Evolutionary conservation across 2,797 vertebrate species (phyloP).

Genomic region (Liasis olivaceus): DNA sequence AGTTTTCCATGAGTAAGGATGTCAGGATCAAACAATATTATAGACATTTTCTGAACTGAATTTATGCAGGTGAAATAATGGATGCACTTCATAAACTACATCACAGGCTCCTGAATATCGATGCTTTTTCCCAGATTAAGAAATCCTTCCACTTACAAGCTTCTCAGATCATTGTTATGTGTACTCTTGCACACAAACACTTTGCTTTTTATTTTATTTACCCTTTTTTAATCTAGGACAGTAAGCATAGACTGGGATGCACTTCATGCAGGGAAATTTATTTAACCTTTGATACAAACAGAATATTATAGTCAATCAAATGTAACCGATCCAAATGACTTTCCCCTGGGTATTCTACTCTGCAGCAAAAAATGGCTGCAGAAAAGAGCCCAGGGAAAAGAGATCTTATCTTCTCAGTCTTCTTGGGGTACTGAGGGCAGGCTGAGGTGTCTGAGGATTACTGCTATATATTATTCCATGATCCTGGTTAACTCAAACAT

Average conservation of each 20-base stretch:
- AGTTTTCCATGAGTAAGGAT: slow-evolving; percentile 13
- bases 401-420: background rate
- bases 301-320: background rate
- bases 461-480: background rate
- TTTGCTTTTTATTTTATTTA: background rate
- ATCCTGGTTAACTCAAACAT: background rate
- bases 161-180: background rate
- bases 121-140: slow-evolving; percentile 6
- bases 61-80: slow-evolving; percentile 3
- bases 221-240: background rate
- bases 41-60: slow-evolving; percentile 18
- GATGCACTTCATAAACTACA: slow-evolving; percentile 29
- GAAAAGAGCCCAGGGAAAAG: background rate
- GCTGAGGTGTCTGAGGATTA: background rate
- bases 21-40: slow-evolving; percentile 12
- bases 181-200: slow-evolving; percentile 4
- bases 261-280: background rate
- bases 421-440: background rate
- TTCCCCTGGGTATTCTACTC: background rate
- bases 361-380: background rate
- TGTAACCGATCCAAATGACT: background rate
- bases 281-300: background rate
- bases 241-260: background rate
- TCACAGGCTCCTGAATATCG: slow-evolving; percentile 19
- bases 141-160: slow-evolving; percentile 4